Evolutionary conservation across 2,113 vertebrate species (phyloP).

Genomic region (Ochotona curzoniae): DNA sequence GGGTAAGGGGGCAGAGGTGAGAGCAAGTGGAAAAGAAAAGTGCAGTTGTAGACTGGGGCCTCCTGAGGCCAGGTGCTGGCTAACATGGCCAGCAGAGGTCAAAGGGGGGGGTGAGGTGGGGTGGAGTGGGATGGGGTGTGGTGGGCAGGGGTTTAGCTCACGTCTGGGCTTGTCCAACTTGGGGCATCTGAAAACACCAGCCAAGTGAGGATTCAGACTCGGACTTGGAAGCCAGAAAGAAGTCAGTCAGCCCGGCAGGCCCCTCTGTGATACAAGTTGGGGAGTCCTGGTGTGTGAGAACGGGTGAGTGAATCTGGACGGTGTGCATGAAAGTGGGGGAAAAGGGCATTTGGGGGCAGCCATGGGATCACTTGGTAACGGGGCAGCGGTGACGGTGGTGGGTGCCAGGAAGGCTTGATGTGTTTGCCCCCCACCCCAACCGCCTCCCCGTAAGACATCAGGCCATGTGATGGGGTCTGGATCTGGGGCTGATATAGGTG

Average conservation of each 20-base stretch:
- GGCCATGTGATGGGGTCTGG: neutral
- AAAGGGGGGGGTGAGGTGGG: too few species aligned
- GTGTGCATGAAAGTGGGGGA: neutral
- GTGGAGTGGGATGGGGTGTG: neutral
- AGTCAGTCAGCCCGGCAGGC: too few species aligned
- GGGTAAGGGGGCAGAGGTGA: neutral
- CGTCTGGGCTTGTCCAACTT: neutral
- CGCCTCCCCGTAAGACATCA: neutral
- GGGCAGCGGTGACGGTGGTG: too few species aligned
- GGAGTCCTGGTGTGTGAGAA: neutral
- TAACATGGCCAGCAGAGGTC: neutral
- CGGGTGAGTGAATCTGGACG: neutral
- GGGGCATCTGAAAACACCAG: neutral
- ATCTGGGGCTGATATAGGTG: neutral
- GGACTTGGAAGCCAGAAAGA: neutral
- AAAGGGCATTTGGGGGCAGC: neutral
- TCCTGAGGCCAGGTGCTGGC: neutral
- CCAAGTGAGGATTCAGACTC: neutral
- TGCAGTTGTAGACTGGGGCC: accelerated
- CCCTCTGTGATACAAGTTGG: neutral
- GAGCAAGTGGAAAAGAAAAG: neutral
- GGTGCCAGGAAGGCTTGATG: neutral
- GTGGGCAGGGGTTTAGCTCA: conserved; percentile 18
- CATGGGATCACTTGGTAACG: too few species aligned
- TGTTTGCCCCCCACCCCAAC: too few species aligned